Evolutionary conservation across 2,113 vertebrate genomes (phyloP).

Genomic region (Centrocercus urophasianus): DNA sequence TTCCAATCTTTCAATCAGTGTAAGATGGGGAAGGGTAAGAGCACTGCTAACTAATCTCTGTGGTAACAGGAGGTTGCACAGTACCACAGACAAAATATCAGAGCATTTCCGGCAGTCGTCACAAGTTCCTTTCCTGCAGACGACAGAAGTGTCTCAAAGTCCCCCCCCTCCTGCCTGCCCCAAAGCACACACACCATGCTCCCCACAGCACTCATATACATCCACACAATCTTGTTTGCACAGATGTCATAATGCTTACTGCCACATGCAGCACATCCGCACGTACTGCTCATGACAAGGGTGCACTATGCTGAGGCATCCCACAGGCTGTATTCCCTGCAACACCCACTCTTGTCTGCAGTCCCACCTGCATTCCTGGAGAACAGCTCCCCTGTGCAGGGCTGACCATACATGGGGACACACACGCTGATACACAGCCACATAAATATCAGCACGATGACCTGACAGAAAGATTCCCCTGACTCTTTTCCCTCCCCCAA

Average conservation of each 20-base stretch:
- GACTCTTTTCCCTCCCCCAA: not conserved
- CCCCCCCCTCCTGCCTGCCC: not conserved
- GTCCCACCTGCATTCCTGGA: not conserved
- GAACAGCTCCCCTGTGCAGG: not conserved
- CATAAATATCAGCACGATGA: fast-evolving
- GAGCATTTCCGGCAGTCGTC: fast-evolving
- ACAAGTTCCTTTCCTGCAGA: fast-evolving
- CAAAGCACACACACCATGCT: fast-evolving
- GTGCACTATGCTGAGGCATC: fast-evolving
- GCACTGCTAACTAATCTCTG: not conserved
- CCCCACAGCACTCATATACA: fast-evolving
- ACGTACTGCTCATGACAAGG: not conserved
- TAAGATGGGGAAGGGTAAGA: not conserved
- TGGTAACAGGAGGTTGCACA: not conserved
- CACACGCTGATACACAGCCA: fast-evolving
- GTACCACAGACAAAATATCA: fast-evolving
- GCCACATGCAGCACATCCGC: fast-evolving
- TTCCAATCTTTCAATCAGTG: not conserved
- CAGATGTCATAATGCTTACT: fast-evolving
- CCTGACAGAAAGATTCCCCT: not conserved
- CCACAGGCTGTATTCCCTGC: not conserved
- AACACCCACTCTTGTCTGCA: not conserved
- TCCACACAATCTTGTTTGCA: fast-evolving
- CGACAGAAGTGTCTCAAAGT: not conserved
- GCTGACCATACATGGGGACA: fast-evolving